Evolutionary conservation across 2,888 invertebrate genomes (phyloP).

Genomic region (Thalpophila matura): DNA sequence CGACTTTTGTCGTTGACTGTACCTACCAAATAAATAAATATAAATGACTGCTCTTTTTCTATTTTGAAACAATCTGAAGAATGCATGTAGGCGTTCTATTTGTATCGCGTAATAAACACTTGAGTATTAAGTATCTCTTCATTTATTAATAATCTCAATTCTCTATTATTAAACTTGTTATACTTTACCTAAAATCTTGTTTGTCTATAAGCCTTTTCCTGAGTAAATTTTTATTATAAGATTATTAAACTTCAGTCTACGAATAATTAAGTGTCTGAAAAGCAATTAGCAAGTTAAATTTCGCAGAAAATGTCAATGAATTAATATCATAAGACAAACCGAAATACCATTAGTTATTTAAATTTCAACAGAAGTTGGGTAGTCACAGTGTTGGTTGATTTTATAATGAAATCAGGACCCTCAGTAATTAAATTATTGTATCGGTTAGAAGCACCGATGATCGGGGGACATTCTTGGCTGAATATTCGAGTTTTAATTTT

Average conservation of each 20-base stretch:
- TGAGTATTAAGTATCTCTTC: background rate
- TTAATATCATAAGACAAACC: slow-evolving; percentile 19
- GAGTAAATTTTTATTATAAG: background rate
- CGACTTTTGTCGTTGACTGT: too few species aligned
- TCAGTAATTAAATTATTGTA: background rate
- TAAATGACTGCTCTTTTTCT: background rate
- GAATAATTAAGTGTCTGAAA: slow-evolving; percentile 5
- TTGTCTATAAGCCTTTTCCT: background rate
- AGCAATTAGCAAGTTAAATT: slow-evolving; percentile 15
- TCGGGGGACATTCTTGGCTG: background rate
- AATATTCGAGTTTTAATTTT: too few species aligned
- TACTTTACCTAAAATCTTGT: background rate
- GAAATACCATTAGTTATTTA: slow-evolving; percentile 19
- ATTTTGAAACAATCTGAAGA: background rate
- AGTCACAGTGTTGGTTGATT: slow-evolving; percentile 3
- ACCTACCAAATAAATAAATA: too few species aligned
- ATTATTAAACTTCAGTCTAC: background rate
- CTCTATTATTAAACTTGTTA: background rate
- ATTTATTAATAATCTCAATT: background rate
- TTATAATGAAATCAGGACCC: slow-evolving; percentile 12
- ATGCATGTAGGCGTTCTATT: slow-evolving; percentile 2
- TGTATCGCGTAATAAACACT: background rate
- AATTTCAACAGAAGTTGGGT: slow-evolving; percentile 13
- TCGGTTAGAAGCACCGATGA: background rate
- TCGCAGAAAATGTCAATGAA: slow-evolving; percentile 9